phyloP scores from a whole-genome alignment of 1,140 invertebrate species.

The Nylanderia fulva region DNA sequence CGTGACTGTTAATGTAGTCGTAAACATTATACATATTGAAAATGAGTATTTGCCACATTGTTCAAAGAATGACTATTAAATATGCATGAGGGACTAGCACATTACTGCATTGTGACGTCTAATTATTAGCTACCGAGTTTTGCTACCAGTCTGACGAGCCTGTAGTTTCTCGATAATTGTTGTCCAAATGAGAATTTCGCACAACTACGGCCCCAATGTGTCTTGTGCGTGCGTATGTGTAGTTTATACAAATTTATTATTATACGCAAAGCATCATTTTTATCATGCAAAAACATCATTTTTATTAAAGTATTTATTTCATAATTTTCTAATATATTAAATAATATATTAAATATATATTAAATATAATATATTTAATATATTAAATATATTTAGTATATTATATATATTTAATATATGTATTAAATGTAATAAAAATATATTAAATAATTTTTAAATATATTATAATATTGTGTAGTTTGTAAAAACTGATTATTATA shows the following conservation, averaged over 20 bases:
- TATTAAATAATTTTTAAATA: too few species aligned
- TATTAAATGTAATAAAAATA: too few species aligned
- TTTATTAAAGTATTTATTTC: too few species aligned
- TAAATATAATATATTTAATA: too few species aligned
- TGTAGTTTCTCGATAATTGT: constrained; percentile 17
- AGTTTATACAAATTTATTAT: not conserved
- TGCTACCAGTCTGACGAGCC: constrained; percentile 20
- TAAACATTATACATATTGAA: constrained; percentile 2
- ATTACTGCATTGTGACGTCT: not conserved
- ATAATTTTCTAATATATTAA: too few species aligned
- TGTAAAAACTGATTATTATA: not conserved
- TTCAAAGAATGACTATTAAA: constrained; percentile 30
- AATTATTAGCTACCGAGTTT: constrained; percentile 14
- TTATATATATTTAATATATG: too few species aligned
- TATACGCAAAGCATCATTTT: too few species aligned
- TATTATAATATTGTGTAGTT: too few species aligned
- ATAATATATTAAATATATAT: too few species aligned
- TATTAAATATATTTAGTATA: too few species aligned
- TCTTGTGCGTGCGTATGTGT: not conserved
- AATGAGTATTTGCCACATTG: constrained; percentile 39
- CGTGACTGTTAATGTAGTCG: constrained; percentile 24
- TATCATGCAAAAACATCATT: too few species aligned
- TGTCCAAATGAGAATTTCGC: not conserved
- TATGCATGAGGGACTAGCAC: constrained; percentile 15
- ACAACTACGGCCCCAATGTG: not conserved